Evolutionary conservation across 2,888 invertebrate genomes (phyloP).

Genomic region (Laspeyria flexula): DNA sequence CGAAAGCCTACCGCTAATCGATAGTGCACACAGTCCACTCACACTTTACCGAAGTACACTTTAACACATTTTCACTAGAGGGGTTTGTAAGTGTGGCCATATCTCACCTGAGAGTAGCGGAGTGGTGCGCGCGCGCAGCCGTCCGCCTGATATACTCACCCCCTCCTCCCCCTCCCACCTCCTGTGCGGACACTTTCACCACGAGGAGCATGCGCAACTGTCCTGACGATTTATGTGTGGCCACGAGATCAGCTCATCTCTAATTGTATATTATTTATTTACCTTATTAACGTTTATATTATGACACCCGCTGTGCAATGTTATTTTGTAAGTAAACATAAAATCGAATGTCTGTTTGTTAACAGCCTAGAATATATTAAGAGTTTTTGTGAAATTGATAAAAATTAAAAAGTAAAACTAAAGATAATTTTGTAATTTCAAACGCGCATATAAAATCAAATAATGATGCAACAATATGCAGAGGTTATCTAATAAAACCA

Average conservation of each 20-base stretch:
- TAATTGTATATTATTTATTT: slow-evolving; percentile 23
- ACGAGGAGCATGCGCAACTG: slow-evolving; percentile 66
- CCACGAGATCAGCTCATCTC: slow-evolving; percentile 53
- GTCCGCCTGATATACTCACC: slow-evolving; percentile 67
- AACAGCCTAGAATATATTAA: too few species aligned
- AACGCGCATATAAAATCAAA: too few species aligned
- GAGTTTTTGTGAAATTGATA: too few species aligned
- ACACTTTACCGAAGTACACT: slow-evolving; percentile 52
- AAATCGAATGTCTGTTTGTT: too few species aligned
- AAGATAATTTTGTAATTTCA: too few species aligned
- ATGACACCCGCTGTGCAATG: too few species aligned
- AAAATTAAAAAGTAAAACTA: too few species aligned
- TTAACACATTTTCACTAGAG: slow-evolving; percentile 45
- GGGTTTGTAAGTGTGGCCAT: slow-evolving; percentile 36
- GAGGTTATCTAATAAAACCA: too few species aligned
- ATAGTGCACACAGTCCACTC: slow-evolving; percentile 36
- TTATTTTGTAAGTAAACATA: too few species aligned
- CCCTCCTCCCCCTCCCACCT: slow-evolving; percentile 62
- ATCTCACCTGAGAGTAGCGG: slow-evolving; percentile 73
- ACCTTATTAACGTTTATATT: too few species aligned
- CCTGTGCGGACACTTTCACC: slow-evolving; percentile 72
- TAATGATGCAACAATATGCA: too few species aligned
- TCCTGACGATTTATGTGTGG: slow-evolving; percentile 60
- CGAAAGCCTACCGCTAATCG: slow-evolving; percentile 49
- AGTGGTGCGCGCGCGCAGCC: slow-evolving; percentile 77